Conservation (phyloP, 2,113 vertebrate genomes). For the Mesoclemmys tuberculata region DNA sequence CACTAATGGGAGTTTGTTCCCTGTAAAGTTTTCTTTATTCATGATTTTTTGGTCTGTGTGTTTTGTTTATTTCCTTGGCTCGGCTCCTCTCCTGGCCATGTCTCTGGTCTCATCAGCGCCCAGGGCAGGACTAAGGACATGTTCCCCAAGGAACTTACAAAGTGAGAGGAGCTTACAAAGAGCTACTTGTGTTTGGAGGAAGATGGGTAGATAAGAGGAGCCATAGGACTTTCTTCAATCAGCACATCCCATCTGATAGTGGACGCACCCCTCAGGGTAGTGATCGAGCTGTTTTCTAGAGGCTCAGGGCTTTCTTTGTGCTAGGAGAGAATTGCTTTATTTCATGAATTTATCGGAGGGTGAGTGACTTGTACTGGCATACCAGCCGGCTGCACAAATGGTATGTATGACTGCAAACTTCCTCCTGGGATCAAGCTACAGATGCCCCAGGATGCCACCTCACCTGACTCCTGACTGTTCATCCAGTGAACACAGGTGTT, state of each 20-base stretch:
- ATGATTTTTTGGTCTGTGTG: not conserved
- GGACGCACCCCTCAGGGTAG: not conserved
- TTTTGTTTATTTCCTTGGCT: conserved; percentile 39
- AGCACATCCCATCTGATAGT: not conserved
- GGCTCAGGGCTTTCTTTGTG: not conserved
- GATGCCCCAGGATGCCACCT: too few species aligned
- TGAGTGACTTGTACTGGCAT: not conserved
- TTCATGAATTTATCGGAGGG: not conserved
- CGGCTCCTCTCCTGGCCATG: not conserved
- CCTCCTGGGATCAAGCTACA: not conserved
- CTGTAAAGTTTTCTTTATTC: conserved; percentile 35
- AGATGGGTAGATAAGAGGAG: not conserved
- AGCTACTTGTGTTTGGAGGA: not conserved
- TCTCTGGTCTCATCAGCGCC: not conserved
- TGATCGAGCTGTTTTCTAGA: not conserved
- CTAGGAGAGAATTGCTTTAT: not conserved
- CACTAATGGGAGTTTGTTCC: not conserved
- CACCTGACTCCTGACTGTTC: not conserved
- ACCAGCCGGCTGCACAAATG: not conserved
- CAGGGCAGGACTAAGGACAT: not conserved
- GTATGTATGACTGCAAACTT: not conserved
- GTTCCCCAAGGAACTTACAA: not conserved
- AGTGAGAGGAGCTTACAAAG: not conserved
- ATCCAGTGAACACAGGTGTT: not conserved
- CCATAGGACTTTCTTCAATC: not conserved